Conservation (phyloP, 2,797 vertebrate genomes). For the Acanthurus lineatus region DNA sequence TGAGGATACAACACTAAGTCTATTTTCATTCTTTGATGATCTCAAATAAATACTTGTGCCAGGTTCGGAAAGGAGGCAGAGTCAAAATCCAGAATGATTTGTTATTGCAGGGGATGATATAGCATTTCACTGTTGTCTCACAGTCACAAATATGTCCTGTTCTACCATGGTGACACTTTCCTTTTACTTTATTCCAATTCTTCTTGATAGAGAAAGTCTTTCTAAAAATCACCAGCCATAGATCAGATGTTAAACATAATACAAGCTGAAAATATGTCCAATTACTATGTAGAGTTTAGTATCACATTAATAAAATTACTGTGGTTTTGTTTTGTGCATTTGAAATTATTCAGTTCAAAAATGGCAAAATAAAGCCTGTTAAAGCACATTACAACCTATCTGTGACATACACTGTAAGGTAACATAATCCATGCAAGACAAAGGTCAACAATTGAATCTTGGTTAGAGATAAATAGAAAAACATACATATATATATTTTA, state of each 20-base stretch:
- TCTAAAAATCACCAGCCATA: not conserved
- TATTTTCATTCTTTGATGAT: not conserved
- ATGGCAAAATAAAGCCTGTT: too few relatives aligned
- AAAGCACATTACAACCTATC: too few relatives aligned
- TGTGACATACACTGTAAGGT: too few relatives aligned
- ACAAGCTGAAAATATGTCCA: too few relatives aligned
- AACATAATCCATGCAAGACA: not conserved
- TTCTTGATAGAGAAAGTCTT: too few relatives aligned
- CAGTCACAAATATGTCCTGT: not conserved
- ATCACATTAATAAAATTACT: too few relatives aligned
- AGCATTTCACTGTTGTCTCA: not conserved
- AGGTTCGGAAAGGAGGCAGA: not conserved
- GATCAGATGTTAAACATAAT: not conserved
- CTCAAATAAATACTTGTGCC: not conserved
- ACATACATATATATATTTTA: too few relatives aligned
- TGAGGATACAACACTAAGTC: not conserved
- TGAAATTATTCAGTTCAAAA: too few relatives aligned
- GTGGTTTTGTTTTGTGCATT: too few relatives aligned
- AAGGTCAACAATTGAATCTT: too few relatives aligned
- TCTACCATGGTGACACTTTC: not conserved
- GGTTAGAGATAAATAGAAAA: too few relatives aligned
- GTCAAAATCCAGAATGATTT: not conserved
- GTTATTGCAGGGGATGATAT: not conserved
- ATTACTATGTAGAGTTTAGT: too few relatives aligned
- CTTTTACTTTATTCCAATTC: not conserved